These are phyloP conservation scores for Drosophila ustulata DNA, from an alignment of 2,888 invertebrate genomes.

Conservation along the genomic window DNA sequence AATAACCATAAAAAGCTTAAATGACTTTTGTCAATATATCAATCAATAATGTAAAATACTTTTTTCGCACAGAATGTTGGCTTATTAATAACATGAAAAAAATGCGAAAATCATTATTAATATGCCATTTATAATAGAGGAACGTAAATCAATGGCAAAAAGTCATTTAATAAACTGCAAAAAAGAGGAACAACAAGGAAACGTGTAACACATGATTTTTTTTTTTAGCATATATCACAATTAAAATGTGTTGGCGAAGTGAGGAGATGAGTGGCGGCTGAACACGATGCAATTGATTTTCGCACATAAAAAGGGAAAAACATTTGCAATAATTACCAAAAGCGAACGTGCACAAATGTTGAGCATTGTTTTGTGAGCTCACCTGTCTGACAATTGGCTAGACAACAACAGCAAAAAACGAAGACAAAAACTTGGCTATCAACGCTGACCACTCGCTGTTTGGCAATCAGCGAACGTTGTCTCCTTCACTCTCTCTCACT, in stretches of 20 bases:
- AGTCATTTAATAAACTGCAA: constrained; percentile 46
- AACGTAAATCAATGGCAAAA: constrained; percentile 50
- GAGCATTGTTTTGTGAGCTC: constrained; percentile 8
- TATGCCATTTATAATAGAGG: constrained; percentile 32
- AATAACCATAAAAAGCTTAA: constrained; percentile 1
- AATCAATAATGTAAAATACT: neutral
- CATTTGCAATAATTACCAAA: constrained; percentile 42
- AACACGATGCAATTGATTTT: neutral
- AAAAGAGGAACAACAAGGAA: neutral
- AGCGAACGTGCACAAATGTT: constrained; percentile 12
- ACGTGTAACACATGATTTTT: constrained; percentile 6
- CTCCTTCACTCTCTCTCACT: constrained; percentile 25
- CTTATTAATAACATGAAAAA: constrained; percentile 14
- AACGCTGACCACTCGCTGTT: constrained; percentile 46
- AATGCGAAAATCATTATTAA: constrained; percentile 31
- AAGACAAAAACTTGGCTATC: constrained; percentile 68
- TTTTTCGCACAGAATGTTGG: constrained; percentile 3
- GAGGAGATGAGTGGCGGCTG: neutral
- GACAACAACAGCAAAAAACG: constrained; percentile 39
- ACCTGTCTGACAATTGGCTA: constrained; percentile 51
- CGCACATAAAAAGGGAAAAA: constrained; percentile 6
- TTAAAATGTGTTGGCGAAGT: constrained; percentile 25
- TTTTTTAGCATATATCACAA: constrained; percentile 39
- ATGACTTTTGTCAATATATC: constrained; percentile 5
- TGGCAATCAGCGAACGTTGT: constrained; percentile 40